These are phyloP conservation scores for Drosophila merina DNA, from an alignment of 2,888 invertebrate species.

Conservation along the genomic window DNA sequence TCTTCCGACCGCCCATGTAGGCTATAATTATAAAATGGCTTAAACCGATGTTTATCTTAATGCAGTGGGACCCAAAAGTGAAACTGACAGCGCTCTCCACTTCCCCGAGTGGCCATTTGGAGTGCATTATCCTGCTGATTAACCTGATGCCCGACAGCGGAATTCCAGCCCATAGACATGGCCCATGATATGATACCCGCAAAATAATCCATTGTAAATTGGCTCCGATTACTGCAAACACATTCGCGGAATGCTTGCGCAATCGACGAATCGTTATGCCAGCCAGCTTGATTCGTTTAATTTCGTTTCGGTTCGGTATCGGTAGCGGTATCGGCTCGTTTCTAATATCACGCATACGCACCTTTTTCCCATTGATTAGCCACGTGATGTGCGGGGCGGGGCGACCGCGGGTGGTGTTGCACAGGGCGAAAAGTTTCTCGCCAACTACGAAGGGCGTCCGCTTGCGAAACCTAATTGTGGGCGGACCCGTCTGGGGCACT, in stretches of 20 bases:
- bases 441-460: conserved; percentile 85
- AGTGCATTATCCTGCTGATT: conserved; percentile 42
- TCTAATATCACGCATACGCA: conserved; percentile 78
- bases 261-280: conserved; percentile 15
- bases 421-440: conserved; percentile 88
- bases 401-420: conserved; percentile 88
- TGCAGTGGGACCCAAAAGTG: conserved; percentile 38
- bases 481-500: conserved; percentile 87
- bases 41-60: conserved; percentile 77
- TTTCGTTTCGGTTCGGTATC: not conserved
- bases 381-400: conserved; percentile 89
- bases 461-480: conserved; percentile 88
- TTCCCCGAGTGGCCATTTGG: conserved; percentile 60
- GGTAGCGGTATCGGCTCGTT: conserved; percentile 1
- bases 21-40: conserved; percentile 79
- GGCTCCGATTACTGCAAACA: conserved; percentile 20
- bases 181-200: conserved; percentile 6
- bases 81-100: conserved; percentile 45
- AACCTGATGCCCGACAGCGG: conserved; percentile 14
- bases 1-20: conserved; percentile 64
- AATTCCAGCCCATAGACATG: conserved; percentile 18
- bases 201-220: conserved; percentile 46
- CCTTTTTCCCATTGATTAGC: conserved; percentile 89
- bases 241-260: conserved; percentile 12
- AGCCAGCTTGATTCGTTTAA: not conserved